phyloP scores from a whole-genome alignment of 2,113 vertebrate species.

The Saguinus midas region DNA sequence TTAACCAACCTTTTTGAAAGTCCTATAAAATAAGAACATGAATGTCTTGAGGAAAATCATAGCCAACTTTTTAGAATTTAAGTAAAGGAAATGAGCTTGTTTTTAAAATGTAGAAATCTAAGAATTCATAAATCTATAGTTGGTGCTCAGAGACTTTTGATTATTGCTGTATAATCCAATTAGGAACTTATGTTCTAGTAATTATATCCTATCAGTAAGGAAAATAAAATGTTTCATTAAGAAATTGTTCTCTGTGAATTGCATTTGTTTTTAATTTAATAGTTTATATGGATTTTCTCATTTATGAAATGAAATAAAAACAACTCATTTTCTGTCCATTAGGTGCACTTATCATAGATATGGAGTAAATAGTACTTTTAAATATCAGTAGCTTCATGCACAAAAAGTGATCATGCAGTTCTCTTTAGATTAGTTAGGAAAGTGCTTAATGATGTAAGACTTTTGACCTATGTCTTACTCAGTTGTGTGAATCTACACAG shows the following conservation, averaged over 20 bases:
- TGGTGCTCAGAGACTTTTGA: not conserved
- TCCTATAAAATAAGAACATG: not conserved
- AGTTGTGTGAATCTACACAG: not conserved
- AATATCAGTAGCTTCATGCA: not conserved
- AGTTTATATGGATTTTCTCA: not conserved
- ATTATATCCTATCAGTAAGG: not conserved
- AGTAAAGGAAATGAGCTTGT: not conserved
- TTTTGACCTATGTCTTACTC: not conserved
- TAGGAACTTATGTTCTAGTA: not conserved
- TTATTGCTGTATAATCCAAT: not conserved
- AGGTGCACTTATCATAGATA: not conserved
- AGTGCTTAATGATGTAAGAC: not conserved
- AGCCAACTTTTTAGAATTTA: not conserved
- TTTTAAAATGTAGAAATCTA: not conserved
- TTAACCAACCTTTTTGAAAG: not conserved
- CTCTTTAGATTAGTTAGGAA: not conserved
- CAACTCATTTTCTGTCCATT: not conserved
- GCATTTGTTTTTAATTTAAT: not conserved
- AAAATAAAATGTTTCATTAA: not conserved
- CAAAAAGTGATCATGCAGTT: not conserved
- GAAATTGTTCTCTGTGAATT: not conserved
- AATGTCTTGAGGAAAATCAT: not conserved
- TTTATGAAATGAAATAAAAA: not conserved
- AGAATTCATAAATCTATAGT: not conserved
- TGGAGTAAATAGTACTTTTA: not conserved